Evolutionary conservation across 2,888 invertebrate genomes (phyloP), one percentile per base, ranked within the genome.

Genomic region (Theodoxus fluviatilis): DNA sequence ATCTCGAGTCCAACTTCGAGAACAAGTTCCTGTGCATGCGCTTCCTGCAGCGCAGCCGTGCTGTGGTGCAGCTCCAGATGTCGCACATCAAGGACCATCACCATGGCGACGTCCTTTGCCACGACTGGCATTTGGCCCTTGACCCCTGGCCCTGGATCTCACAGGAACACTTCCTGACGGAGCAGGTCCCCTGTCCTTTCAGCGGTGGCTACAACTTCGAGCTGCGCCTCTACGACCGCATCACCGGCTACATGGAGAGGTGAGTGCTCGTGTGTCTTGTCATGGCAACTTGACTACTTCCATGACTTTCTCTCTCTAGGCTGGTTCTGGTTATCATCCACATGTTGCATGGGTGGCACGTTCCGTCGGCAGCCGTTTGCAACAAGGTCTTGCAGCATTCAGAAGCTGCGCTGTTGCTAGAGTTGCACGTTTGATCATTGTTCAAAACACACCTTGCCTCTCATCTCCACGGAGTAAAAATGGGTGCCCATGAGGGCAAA

Each of bases 91-190:
- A 68, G 22, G 67, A 55, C n/a, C 63, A 66, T 0, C 61, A 67
- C 31, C 15, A 52, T 18, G 65, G 65, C 33, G 52, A 67, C 15
- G 68, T 64, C 37, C 67, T 73, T 43, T 73, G 73, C 25, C 55
- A 69, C 47, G 61, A 59, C n/a, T 57, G 67, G 4, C 67, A 71
- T 43, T 68, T 74, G 68, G 35, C 68, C 4, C 43, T 74, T 0
- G 75, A 74, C 22, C 74, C 74, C 28, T 73, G 74, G 65, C 75
- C 74, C 6, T 76, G 75, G 75, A 73, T 76, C 38, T 74, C 74
- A 0, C 68, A 72, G 18, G 69, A 74, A 33, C 71, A 71, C 22
- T 76, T 67, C 49, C 59, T 61, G n/a, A 65, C 64, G 22, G 66
- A 67, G 0, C 33, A 52, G 12, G 69, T 65, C 3, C 40, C 38